Evolutionary conservation across 2,113 vertebrate species (phyloP), one percentile per base, ranked within the genome.

Genomic region (Clarias macrocephalus): DNA sequence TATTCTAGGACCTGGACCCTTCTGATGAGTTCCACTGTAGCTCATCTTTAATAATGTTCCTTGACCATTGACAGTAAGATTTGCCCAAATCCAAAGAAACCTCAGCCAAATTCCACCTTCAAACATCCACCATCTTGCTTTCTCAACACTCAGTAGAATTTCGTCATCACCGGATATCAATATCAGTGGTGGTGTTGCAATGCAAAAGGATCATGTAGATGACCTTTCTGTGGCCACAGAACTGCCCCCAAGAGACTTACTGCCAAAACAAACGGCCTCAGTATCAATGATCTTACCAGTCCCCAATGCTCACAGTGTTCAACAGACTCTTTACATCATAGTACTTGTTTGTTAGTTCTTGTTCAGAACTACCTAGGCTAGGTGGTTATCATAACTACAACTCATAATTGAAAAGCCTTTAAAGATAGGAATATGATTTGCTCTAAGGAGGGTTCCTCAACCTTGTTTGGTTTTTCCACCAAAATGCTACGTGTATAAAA

Each of bases 71-170:
- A 19, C 63, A 83, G 66, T 10, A 15, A 65, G 16, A 59, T 72
- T 79, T 73, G 60, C 82, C 30, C 84, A 68, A 52, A 77, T 88
- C 56, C 54, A 86, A 80, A 86, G 63, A 72, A 86, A 57, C 30
- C 11, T 10, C 48, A 79, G 28, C 42, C 68, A 66, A 23, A 56
- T 75, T 37, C 25, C 56, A 81, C 15, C 62, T 63, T 88, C 48
- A 77, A 60, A 42, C 56, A 12, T 33, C 28, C 18, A 11, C n/a
- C 23, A 7, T 48, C 68, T 63, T 19, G 21, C 4, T 30, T 70
- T 28, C 30, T 19, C 30, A 72, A 3, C 33, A 11, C 12, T 25
- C 52, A 37, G 48, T 73, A 19, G 33, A 59, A 56, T 37, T 8
- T 33, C 73, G n/a, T 16, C 25, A 25, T 57, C 18, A 59, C 66